Evolutionary conservation across 2,113 vertebrate genomes (phyloP).

Genomic region (Panthera uncia): DNA sequence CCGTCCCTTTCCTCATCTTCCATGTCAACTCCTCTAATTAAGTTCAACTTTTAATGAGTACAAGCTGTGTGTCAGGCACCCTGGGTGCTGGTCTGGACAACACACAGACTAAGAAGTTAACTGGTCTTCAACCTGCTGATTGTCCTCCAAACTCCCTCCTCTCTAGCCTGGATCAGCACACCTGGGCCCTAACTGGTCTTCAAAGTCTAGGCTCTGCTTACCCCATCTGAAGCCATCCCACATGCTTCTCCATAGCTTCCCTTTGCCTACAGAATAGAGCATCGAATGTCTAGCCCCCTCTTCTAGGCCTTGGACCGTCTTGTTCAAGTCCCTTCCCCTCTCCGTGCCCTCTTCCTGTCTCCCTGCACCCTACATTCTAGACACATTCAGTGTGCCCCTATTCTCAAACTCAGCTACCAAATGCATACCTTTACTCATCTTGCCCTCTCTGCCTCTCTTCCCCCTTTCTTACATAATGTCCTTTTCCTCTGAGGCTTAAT

Average conservation of each 20-base stretch:
- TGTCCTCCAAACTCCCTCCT: neutral
- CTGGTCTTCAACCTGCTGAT: neutral
- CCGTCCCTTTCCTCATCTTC: neutral
- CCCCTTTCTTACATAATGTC: neutral
- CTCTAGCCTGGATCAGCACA: neutral
- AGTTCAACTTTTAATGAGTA: neutral
- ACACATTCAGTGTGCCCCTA: accelerated
- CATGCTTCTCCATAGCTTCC: neutral
- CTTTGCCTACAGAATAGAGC: neutral
- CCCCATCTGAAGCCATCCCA: no score
- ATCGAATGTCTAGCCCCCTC: neutral
- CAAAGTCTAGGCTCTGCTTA: neutral
- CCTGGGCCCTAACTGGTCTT: neutral
- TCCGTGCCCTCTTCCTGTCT: neutral
- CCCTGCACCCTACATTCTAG: no score
- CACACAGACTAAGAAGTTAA: neutral
- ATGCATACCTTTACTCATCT: neutral
- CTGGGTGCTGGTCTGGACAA: neutral
- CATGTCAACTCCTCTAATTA: neutral
- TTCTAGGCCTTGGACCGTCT: neutral
- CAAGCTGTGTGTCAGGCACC: neutral
- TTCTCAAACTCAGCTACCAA: neutral
- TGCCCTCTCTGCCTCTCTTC: neutral
- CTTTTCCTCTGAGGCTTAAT: neutral
- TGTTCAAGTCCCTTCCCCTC: neutral